Base-by-base conservation (phyloP, 1,140 invertebrate genomes). In the Sesamia nonagrioides region DNA sequence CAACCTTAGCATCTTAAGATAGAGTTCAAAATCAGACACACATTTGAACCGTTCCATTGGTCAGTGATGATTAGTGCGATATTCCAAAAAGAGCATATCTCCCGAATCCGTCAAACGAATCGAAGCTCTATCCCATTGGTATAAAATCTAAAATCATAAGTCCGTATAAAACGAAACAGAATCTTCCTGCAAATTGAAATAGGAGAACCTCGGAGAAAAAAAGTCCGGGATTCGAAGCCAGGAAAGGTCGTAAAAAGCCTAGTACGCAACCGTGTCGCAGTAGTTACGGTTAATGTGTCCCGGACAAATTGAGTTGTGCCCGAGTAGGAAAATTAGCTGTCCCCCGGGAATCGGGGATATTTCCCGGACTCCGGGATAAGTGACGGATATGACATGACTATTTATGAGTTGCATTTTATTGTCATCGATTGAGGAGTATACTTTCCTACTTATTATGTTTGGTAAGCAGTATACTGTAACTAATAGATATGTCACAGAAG, bases 231-330 rank as follows among this genome's bases (percentile, higher is more conserved):
- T 91, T 91, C 88, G 90, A 92, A 89, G 77, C 78, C 82, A 82
- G 72, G 83, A 61, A 52, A 66, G 68, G 86, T 92, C 89, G 89
- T 94, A 92, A 92, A 92, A 92, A 89, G 85, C 69, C 75, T 83
- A 86, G 84, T 88, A 83, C 87, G 88, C 86, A 90, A 92, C 88
- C 86, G 91, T 91, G 89, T 89, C 89, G 86, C 85, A 85, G 89
- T 90, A 91, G 90, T 89, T 90, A 89, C 87, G 86, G 85, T 89
- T 94, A 94, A 94, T 94, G 92, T 89, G 90, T 86, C 85, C 89
- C 78, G 89, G 89, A 87, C 91, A 93, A 93, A 94, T 94, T 93
- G 93, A 92, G 92, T 94, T 94, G 88, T 75, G 81, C 88, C 86
- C 84, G 84, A 85, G 81, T 77, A 86, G 82, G 84, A 83, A 88